Evolutionary conservation across 53 echinoderm and acorn worm genomes (phyloP).

Genomic region (Paracentrotus lividus): DNA sequence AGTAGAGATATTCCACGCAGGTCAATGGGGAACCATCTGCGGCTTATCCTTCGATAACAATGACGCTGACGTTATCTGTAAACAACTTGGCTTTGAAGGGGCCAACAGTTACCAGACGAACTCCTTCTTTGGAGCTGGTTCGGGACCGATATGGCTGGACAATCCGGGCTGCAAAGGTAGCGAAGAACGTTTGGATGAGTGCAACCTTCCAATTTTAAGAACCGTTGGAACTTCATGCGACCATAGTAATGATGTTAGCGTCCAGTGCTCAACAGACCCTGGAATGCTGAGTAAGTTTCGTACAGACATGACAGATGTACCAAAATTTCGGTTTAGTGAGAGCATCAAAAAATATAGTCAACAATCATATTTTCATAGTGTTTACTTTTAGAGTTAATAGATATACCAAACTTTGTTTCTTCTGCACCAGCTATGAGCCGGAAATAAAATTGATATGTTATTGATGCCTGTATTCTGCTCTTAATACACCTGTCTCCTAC

Average conservation of each 20-base stretch:
- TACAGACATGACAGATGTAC: too few relatives aligned
- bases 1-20: conserved; percentile 21
- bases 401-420: too few relatives aligned
- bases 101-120: not conserved
- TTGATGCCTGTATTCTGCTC: too few relatives aligned
- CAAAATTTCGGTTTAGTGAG: too few relatives aligned
- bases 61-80: not conserved
- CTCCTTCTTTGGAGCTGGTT: conserved; percentile 25
- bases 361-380: too few relatives aligned
- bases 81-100: not conserved
- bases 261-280: conserved; percentile 46
- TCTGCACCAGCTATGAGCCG: too few relatives aligned
- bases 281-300: not conserved
- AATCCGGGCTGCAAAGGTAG: conserved; percentile 8
- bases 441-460: too few relatives aligned
- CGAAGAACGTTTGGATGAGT: conserved; percentile 2
- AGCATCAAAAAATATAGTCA: too few relatives aligned
- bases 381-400: too few relatives aligned
- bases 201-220: not conserved
- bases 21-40: conserved; percentile 32
- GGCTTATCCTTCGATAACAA: not conserved
- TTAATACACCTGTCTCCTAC: too few relatives aligned
- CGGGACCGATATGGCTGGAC: not conserved
- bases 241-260: conserved; percentile 74
- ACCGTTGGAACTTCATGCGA: conserved; percentile 39